phyloP scores from a whole-genome alignment of 2,113 vertebrate genomes.

The Electrona antarctica region DNA sequence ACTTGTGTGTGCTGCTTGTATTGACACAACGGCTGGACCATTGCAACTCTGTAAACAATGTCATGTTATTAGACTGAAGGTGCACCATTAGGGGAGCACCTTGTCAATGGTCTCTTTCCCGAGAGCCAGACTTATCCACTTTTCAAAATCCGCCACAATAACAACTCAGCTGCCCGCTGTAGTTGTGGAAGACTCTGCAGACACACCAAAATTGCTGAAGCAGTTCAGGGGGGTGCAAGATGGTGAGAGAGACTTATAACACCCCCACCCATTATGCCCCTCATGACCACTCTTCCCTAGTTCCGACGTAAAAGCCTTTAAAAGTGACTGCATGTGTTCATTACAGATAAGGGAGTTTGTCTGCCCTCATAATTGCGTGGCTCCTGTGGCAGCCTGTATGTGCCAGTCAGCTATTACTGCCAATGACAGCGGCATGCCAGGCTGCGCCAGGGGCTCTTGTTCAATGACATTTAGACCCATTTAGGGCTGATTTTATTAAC shows the following conservation, averaged over 20 bases:
- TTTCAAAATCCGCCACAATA: conserved; percentile 1
- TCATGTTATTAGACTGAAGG: not conserved
- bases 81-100: not conserved
- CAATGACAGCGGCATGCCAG: conserved; percentile 54
- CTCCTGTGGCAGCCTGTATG: conserved; percentile 62
- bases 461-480: conserved; percentile 53
- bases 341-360: conserved; percentile 82
- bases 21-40: too few relatives aligned
- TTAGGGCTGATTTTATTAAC: conserved; percentile 47
- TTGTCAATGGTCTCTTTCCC: not conserved
- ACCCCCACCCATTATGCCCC: conserved; percentile 33
- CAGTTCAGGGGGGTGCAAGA: conserved; percentile 31
- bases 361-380: conserved; percentile 73
- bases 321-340: conserved; percentile 77
- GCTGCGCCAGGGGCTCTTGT: conserved; percentile 37
- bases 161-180: conserved; percentile 25
- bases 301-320: conserved; percentile 71
- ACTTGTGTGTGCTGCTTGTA: too few relatives aligned
- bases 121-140: not conserved
- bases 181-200: conserved; percentile 11
- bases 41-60: not conserved
- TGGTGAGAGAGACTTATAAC: conserved; percentile 10
- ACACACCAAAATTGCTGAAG: conserved; percentile 18
- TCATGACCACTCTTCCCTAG: conserved; percentile 12
- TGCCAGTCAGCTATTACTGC: conserved; percentile 62